Conservation (phyloP, 92 coral and sea anemone genomes). For the Montipora capitata region DNA sequence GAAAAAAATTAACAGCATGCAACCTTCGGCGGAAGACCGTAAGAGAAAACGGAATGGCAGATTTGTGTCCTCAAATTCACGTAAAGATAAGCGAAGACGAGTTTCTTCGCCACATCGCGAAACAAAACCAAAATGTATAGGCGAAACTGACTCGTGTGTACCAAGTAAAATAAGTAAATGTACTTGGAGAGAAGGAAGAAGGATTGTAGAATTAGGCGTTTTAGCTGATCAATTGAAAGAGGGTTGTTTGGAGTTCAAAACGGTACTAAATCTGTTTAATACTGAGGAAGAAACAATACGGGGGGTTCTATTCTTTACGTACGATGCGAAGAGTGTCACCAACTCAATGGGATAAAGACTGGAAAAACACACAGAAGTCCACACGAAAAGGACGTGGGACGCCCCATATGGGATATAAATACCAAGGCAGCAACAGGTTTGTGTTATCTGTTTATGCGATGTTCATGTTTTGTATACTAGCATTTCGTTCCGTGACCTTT, state of each 20-base stretch:
- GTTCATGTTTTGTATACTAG: no score
- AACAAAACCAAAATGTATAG: not conserved
- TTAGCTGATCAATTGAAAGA: constrained; percentile 44
- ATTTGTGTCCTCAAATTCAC: not conserved
- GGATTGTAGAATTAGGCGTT: constrained; percentile 47
- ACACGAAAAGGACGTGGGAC: no score
- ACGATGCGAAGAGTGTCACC: no score
- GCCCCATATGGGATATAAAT: no score
- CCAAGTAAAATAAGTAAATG: not conserved
- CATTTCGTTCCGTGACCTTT: no score
- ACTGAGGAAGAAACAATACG: constrained; percentile 60
- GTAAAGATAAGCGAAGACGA: constrained; percentile 7
- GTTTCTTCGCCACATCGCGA: constrained; percentile 6
- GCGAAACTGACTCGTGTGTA: not conserved
- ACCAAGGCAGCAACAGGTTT: no score
- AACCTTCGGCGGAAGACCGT: not conserved
- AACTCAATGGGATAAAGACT: no score
- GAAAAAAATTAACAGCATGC: not conserved
- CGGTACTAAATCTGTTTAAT: constrained; percentile 25
- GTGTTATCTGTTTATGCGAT: no score
- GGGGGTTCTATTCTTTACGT: not conserved
- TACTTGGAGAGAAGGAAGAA: constrained; percentile 64
- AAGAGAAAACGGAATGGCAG: constrained; percentile 14
- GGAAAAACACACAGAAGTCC: no score
- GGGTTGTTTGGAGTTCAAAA: constrained; percentile 57